Conservation (phyloP, 35 echinoderm and acorn worm genomes). For the Nesometra sesokonis region DNA sequence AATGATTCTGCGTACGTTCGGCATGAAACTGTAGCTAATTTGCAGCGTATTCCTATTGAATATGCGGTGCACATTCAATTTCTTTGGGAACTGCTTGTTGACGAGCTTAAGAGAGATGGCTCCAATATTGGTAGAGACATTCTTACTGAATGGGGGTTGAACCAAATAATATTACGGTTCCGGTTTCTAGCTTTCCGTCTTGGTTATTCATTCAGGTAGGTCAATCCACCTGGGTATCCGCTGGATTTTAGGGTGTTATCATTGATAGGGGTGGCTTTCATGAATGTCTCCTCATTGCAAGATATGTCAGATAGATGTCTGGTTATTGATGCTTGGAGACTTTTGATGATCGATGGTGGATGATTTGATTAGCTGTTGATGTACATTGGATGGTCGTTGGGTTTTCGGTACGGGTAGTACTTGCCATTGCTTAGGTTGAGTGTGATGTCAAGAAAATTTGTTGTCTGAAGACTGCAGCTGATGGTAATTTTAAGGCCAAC, state of each 20-base stretch:
- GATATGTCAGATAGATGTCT: slow-evolving; percentile 11
- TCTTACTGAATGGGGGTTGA: too few species aligned
- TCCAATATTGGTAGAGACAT: too few species aligned
- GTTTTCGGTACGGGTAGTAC: slow-evolving; percentile 18
- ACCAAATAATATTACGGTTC: too few species aligned
- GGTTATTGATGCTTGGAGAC: not conserved
- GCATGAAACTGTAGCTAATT: too few species aligned
- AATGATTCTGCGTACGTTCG: too few species aligned
- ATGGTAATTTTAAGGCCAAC: not conserved
- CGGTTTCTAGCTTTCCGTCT: too few species aligned
- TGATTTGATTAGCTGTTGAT: slow-evolving; percentile 18
- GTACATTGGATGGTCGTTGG: slow-evolving; percentile 17
- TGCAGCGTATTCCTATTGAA: too few species aligned
- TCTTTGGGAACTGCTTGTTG: too few species aligned
- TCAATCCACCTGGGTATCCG: too few species aligned
- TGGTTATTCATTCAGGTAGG: too few species aligned
- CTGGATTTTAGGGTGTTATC: not conserved
- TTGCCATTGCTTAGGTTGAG: not conserved
- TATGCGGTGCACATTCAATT: too few species aligned
- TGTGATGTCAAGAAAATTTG: slow-evolving; percentile 4
- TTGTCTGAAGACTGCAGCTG: not conserved
- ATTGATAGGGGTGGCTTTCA: not conserved
- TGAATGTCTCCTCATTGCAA: not conserved
- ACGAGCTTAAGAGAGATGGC: too few species aligned
- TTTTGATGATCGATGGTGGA: not conserved